Base-by-base conservation (phyloP, 2,113 vertebrate species). In the Notothenia rossii region DNA sequence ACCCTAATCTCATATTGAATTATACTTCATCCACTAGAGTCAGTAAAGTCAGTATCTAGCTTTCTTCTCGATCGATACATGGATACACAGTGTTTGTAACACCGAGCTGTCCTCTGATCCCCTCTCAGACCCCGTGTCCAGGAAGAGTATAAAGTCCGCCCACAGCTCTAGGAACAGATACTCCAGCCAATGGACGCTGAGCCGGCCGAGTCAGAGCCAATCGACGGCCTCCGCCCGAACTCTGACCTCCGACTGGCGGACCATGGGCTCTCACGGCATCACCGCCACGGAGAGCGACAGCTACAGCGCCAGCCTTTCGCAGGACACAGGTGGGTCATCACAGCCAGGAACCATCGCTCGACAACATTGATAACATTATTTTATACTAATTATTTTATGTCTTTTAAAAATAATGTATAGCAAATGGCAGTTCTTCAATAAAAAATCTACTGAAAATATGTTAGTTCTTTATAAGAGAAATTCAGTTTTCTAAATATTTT, bases 181-280 rank as follows among this genome's bases (percentile, higher is more conserved):
- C 90, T 98, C 98, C 73, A 99, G 98, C 94, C 98, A 99, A 86
- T 99, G 98, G 98, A 99, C 98, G 0, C 95, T 99, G 81, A 99
- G 97, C 89, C 97, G 93, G 10, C 93, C 93, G 0, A 91, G 91
- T 67, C 91, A 98, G 92, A 98, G 98, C 92, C 98, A 99, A 94
- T 97, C 97, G 0, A 99, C 98, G 48, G 98, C 97, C 0, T 98
- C 98, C 0, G 98, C 98, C 0, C 95, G 97, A 48, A 99, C 98
- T 22, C 95, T 99, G 80, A 97, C 98, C 79, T 99, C 98, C 0
- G 98, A 99, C 92, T 99, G 98, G 98, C 92, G 98, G 83, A 98
- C 97, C 0, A 98, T 98, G 91, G 98, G 98, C 25, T 99, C 97
- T 70, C 98, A 98, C 0, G 98, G 97, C 83, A 98, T 99, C 91